phyloP scores from a whole-genome alignment of 2,113 vertebrate genomes.

The Pelobates fuscus region DNA sequence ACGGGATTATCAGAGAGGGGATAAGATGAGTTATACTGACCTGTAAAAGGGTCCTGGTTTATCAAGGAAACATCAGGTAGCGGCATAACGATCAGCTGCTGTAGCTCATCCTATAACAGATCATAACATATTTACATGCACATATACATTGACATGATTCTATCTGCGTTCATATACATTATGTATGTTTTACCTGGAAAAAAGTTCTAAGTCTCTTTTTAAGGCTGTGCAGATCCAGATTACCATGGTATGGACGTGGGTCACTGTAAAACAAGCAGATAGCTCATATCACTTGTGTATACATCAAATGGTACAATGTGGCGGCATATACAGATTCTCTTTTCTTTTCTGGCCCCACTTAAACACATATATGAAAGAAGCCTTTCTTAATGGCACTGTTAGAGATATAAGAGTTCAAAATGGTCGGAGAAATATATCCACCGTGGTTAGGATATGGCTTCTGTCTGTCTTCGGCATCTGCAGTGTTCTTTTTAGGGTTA shows the following conservation, averaged over 20 bases:
- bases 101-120: constrained; percentile 77
- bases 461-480: too few relatives aligned
- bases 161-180: too few relatives aligned
- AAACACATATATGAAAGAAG: too few relatives aligned
- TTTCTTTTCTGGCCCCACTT: too few relatives aligned
- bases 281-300: neutral
- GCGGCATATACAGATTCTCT: too few relatives aligned
- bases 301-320: too few relatives aligned
- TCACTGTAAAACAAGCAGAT: constrained; percentile 9
- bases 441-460: too few relatives aligned
- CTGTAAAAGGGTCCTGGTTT: constrained; percentile 83
- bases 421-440: too few relatives aligned
- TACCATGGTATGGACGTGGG: constrained; percentile 30
- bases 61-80: constrained; percentile 81
- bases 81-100: constrained; percentile 80
- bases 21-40: constrained; percentile 56
- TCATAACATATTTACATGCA: neutral
- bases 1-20: neutral
- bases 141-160: neutral
- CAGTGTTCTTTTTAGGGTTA: too few relatives aligned
- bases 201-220: constrained; percentile 37
- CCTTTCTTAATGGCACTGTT: too few relatives aligned
- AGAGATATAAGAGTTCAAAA: too few relatives aligned
- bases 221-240: constrained; percentile 33
- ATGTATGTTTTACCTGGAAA: constrained; percentile 37